Evolutionary conservation across 2,888 invertebrate species (phyloP).

Genomic region (Argyresthia albistria): DNA sequence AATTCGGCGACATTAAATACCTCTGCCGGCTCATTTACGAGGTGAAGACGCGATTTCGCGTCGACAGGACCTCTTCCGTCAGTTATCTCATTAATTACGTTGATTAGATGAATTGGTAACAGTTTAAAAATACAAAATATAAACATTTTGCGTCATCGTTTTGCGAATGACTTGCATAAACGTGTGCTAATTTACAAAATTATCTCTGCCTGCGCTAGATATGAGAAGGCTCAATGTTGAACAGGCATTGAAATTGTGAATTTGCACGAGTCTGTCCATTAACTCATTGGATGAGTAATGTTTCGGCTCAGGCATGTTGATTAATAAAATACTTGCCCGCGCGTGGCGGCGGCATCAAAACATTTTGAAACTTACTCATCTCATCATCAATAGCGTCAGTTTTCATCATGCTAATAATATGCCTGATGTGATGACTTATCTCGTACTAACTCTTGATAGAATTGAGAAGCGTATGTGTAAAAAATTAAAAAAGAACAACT

Average conservation of each 20-base stretch:
- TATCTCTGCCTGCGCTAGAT: neutral
- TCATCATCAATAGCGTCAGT: neutral
- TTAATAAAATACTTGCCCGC: conserved; percentile 18
- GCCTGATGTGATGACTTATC: neutral
- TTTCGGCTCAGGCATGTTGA: conserved; percentile 13
- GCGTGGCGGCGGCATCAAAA: conserved; percentile 10
- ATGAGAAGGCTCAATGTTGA: neutral
- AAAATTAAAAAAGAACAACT: no score
- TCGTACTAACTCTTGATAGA: no score
- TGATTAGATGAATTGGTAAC: conserved; percentile 10
- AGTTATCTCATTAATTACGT: conserved; percentile 29
- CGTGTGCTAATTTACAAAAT: neutral
- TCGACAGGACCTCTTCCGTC: conserved; percentile 25
- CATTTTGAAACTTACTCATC: conserved; percentile 13
- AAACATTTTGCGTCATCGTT: neutral
- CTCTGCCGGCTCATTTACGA: conserved; percentile 54
- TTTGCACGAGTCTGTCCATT: conserved; percentile 14
- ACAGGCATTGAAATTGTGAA: conserved; percentile 13
- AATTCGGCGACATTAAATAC: conserved; percentile 65
- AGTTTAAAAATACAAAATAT: no score
- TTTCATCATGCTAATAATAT: no score
- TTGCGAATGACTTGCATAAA: conserved; percentile 1
- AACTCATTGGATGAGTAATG: conserved; percentile 15
- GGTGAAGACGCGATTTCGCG: conserved; percentile 23
- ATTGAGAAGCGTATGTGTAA: no score